Base-by-base conservation (phyloP, 2,797 vertebrate genomes). In the Platalea minor region DNA sequence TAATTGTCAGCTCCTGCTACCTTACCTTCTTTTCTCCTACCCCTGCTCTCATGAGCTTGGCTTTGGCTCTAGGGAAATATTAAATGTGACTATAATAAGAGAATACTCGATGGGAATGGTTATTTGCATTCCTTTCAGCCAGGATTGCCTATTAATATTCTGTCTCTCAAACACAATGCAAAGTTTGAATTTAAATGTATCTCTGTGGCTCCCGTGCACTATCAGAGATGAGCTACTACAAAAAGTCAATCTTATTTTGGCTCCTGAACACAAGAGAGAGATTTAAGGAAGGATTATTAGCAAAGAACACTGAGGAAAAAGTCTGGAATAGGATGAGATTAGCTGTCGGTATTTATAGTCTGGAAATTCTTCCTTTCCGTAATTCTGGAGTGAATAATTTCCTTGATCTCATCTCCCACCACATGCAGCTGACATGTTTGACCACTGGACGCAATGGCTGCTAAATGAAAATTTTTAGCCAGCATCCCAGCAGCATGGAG, bases 91-190 rank as follows among this genome's bases (percentile, higher is more conserved):
- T 85, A 3, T 50, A 90, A 65, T 63, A 33, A 69, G 29, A 37
- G 48, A 88, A 68, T 48, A 29, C 33, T 86, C 9, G 0, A 28
- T 39, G 13, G 54, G 37, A 82, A 79, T 7, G 16, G 54, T 69
- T 79, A 61, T 92, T 96, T 96, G 51, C 85, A 78, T 91, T 96
- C 51, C 46, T 54, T 84, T 90, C 90, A 83, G 57, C 83, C 73
- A 86, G 45, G 28, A 17, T 73, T 73, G 25, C 18, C 35, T 72
- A 57, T 96, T 93, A 88, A 89, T 81, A 96, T 65, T 93, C 82
- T 76, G 50, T 23, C 61, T 59, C 26, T 65, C 7, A 2, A 82
- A 37, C 25, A 56, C 35, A 17, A 33, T 28, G 31, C 48, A 63
- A 76, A 51, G n/a, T 46, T 82, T 79, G 72, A 93, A 94, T 94